A percentile compares a stretch with the other conserved stretches of the same genome.
Evolutionary conservation across 2,113 vertebrate genomes (phyloP).

Genomic region (Syngnathus floridae): DNA sequence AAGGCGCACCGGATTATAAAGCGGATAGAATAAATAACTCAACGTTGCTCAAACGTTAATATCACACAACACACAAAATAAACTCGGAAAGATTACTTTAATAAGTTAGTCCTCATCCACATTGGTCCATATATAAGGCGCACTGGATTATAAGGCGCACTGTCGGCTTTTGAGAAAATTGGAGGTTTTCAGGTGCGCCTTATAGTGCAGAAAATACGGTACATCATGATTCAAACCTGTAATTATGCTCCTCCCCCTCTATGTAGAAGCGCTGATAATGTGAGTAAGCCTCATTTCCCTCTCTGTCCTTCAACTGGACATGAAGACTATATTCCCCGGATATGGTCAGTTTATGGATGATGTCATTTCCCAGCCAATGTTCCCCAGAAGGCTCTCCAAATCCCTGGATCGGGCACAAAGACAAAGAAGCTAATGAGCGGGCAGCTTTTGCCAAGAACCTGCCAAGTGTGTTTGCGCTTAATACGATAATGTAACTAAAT

Average conservation of each 20-base stretch:
- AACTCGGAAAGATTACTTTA: too few species aligned
- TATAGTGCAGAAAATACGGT: too few species aligned
- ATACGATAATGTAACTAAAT: conserved; percentile 32
- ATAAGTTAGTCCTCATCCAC: too few species aligned
- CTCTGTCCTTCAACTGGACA: conserved; percentile 70
- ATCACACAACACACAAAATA: too few species aligned
- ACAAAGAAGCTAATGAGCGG: conserved; percentile 13
- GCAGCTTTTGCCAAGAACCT: conserved; percentile 24
- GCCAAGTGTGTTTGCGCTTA: conserved; percentile 40
- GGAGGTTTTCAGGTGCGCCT: too few species aligned
- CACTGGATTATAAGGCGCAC: too few species aligned
- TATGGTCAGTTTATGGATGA: conserved; percentile 72
- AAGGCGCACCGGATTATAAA: too few species aligned
- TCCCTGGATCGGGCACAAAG: conserved; percentile 23
- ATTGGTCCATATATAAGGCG: too few species aligned
- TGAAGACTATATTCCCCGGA: conserved; percentile 68
- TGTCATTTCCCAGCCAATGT: conserved; percentile 79
- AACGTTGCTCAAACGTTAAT: too few species aligned
- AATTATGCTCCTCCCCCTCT: conserved; percentile 69
- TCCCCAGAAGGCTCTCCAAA: conserved; percentile 76
- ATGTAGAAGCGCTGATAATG: conserved; percentile 72
- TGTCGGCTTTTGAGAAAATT: too few species aligned
- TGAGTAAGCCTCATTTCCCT: conserved; percentile 72
- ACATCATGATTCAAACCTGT: conserved; percentile 56
- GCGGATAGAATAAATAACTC: too few species aligned